phyloP scores from a whole-genome alignment of 1,140 invertebrate species.

The Zaprionus lachaisei region DNA sequence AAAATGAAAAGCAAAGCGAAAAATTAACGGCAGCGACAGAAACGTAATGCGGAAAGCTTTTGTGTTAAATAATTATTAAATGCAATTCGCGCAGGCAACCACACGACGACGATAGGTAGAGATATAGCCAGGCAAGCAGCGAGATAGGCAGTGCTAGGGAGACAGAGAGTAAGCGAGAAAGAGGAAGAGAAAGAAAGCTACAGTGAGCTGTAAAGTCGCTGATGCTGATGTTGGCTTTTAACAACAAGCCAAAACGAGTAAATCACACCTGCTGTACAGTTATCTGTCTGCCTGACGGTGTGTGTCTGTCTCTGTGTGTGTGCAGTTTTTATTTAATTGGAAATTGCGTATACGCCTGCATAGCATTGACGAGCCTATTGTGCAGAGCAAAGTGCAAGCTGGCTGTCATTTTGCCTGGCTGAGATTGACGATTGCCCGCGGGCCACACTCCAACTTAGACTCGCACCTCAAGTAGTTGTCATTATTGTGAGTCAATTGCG shows the following conservation, averaged over 20 bases:
- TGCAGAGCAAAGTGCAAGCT: conserved; percentile 29
- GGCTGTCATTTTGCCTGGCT: conserved; percentile 13
- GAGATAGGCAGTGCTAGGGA: neutral
- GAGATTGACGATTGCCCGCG: conserved; percentile 3
- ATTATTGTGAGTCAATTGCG: conserved; percentile 81
- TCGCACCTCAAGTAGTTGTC: conserved; percentile 51
- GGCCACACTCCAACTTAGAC: conserved; percentile 16
- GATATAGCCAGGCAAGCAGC: neutral
- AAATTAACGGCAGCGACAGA: conserved; percentile 75
- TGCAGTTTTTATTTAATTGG: conserved; percentile 76
- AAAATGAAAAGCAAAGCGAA: conserved; percentile 83
- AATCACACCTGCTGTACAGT: conserved; percentile 50
- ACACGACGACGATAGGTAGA: conserved; percentile 33
- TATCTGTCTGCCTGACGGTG: conserved; percentile 12
- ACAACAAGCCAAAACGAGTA: conserved; percentile 65
- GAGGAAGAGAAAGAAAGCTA: neutral
- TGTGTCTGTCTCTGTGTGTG: conserved; percentile 8
- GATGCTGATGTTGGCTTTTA: conserved; percentile 67
- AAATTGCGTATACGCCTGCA: conserved; percentile 74
- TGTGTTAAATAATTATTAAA: conserved; percentile 83
- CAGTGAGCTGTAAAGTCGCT: conserved; percentile 52
- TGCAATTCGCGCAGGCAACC: conserved; percentile 68
- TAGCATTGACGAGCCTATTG: conserved; percentile 76
- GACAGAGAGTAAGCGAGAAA: conserved; percentile 3
- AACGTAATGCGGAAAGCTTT: conserved; percentile 81